Base-by-base conservation (phyloP, 2,797 vertebrate species). In the Oceanodroma leucorhoa region DNA sequence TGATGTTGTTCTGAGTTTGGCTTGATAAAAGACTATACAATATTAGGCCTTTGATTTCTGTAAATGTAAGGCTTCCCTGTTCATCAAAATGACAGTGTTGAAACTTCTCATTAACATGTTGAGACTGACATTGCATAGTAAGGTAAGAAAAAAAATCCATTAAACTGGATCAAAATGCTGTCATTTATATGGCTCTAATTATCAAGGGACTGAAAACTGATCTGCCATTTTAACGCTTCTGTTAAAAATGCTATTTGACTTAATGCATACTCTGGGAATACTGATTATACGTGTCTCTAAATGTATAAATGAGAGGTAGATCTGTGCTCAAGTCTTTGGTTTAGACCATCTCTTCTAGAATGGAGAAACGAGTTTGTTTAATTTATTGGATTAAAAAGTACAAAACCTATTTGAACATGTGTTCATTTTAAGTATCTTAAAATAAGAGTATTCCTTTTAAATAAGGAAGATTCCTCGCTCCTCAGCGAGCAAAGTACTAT, bases 31-130 rank as follows among this genome's bases (percentile, higher is more conserved):
- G 36, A 78, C 69, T 83, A 14, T 36, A 51, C 27, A 24, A 5
- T 67, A 57, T 43, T 50, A 87, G 83, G 43, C 46, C 54, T 83
- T 61, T 61, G 61, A 78, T 87, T 85, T 91, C 38, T 66, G 15
- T 83, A 86, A 94, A 89, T 84, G 64, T 86, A 61, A 89, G 61
- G 36, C 90, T 90, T 84, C 58, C 66, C 41, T 87, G 36, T 94
- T 92, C 80, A 67, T 95, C 89, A 91, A 10, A 95, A 83, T 95
- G 93, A 94, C 72, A 92, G 76, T 90, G 75, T 93, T 95, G 90
- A 95, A 84, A 79, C 79, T 93, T 92, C 36, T 38, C 36, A 65
- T 87, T 79, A 94, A 54, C 5, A 10, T 95, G 90, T 96, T 95
- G 92, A 91, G 89, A 78, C 88, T 94, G 91, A 89, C 65, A 70